A percentile compares a stretch with the other conserved stretches of the same genome.
Evolutionary conservation across 2,113 vertebrate genomes (phyloP).

Genomic region (Hylia prasina): DNA sequence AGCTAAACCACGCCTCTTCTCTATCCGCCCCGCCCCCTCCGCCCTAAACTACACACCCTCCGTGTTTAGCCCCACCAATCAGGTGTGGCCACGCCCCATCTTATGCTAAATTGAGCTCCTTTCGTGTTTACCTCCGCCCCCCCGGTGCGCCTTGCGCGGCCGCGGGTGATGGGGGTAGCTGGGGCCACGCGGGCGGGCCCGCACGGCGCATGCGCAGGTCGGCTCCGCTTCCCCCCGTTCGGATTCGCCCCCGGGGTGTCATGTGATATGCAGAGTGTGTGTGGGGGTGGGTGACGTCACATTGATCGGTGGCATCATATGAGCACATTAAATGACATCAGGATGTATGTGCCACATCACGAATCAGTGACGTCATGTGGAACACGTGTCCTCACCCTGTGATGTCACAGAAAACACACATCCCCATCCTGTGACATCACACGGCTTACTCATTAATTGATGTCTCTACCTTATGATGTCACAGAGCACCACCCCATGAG

Average conservation of each 20-base stretch:
- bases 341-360: accelerated
- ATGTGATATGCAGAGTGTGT: no score
- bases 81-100: neutral
- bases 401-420: accelerated
- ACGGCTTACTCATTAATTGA: accelerated
- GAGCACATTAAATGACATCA: neutral
- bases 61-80: neutral
- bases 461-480: accelerated
- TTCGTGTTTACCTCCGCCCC: neutral
- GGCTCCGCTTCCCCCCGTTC: no score
- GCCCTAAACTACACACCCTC: neutral
- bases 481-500: neutral
- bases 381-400: accelerated
- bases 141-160: neutral
- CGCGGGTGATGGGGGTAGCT: neutral
- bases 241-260: neutral
- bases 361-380: neutral
- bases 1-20: neutral
- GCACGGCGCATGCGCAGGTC: neutral
- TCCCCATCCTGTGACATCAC: neutral
- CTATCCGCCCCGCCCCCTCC: accelerated
- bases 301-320: accelerated
- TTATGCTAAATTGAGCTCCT: accelerated
- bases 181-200: neutral
- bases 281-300: neutral